Conservation (phyloP, 2,113 vertebrate species). For the Anseranas semipalmata region DNA sequence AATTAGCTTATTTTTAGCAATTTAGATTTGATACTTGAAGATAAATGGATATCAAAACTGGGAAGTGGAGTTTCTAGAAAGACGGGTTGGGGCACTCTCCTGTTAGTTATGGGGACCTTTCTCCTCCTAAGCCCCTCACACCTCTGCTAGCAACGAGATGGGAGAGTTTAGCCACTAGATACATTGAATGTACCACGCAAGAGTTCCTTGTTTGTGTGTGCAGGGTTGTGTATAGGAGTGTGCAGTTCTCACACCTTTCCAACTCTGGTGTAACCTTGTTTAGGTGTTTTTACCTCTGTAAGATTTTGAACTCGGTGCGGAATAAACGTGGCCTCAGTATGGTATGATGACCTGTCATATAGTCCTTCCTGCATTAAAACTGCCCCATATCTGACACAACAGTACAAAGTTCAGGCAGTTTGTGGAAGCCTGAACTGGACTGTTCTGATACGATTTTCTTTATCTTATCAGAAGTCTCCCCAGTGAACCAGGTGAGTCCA, state of each 20-base stretch:
- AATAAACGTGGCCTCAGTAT: background rate
- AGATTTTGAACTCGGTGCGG: background rate
- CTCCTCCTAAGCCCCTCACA: background rate
- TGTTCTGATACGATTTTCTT: background rate
- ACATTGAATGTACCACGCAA: background rate
- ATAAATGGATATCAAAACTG: background rate
- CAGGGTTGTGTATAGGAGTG: background rate
- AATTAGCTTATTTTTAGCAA: background rate
- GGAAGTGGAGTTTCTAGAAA: background rate
- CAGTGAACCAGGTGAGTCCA: background rate
- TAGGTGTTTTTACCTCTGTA: background rate
- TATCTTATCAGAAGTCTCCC: conserved; percentile 27
- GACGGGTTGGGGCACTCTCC: background rate
- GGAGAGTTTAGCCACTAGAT: background rate
- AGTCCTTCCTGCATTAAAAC: background rate
- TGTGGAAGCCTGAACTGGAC: background rate
- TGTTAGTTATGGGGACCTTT: background rate
- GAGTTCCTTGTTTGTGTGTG: background rate
- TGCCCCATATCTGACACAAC: background rate
- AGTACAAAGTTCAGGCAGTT: conserved; percentile 20
- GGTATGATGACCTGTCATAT: background rate
- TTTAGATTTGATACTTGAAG: background rate
- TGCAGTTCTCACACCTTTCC: background rate
- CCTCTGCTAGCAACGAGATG: background rate
- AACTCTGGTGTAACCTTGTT: background rate